Evolutionary conservation across 2,888 invertebrate genomes (phyloP).

Genomic region (Unio pictorum): DNA sequence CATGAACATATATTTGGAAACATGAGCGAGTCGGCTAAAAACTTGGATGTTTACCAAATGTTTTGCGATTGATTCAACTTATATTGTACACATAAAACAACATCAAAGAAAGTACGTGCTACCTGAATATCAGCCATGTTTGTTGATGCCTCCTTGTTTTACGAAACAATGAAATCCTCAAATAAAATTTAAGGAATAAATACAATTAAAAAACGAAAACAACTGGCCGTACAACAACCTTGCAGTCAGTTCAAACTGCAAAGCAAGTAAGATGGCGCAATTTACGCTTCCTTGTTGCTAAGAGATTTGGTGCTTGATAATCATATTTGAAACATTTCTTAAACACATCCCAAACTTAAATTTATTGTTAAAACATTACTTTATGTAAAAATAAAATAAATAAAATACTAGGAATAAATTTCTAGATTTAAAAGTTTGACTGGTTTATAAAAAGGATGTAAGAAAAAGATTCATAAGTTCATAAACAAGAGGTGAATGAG

Average conservation of each 20-base stretch:
- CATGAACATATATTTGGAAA: too few species aligned
- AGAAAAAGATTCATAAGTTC: too few species aligned
- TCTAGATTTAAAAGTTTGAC: too few species aligned
- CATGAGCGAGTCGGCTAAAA: not conserved
- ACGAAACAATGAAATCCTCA: too few species aligned
- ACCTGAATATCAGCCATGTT: slow-evolving; percentile 37
- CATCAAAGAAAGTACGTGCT: not conserved
- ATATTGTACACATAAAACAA: not conserved
- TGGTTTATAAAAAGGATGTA: too few species aligned
- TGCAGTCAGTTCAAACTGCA: slow-evolving; percentile 4
- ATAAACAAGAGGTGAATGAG: too few species aligned
- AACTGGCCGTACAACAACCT: not conserved
- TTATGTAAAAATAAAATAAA: too few species aligned
- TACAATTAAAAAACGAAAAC: not conserved
- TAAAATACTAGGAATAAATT: too few species aligned
- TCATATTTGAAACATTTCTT: not conserved
- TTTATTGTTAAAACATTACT: too few species aligned
- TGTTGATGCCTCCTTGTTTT: not conserved
- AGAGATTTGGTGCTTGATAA: slow-evolving; percentile 6
- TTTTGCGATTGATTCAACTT: not conserved
- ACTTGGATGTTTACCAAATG: not conserved
- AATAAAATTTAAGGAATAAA: not conserved
- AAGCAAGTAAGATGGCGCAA: slow-evolving; percentile 32
- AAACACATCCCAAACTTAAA: too few species aligned
- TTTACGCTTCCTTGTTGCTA: slow-evolving; percentile 38